Conservation (phyloP, 2,888 invertebrate genomes). For the Eledone cirrhosa region DNA sequence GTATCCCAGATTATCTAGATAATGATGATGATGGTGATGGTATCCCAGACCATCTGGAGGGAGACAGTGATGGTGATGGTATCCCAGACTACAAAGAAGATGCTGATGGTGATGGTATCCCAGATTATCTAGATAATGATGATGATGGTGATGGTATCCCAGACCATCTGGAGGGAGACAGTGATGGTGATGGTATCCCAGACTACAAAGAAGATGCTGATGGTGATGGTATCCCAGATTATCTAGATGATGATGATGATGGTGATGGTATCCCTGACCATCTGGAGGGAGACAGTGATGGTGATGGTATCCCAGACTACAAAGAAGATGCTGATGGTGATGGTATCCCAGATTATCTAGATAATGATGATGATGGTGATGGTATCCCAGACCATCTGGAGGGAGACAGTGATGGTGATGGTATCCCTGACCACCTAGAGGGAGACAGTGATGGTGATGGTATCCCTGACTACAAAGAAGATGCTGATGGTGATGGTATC, state of each 20-base stretch:
- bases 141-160: slow-evolving; percentile 48
- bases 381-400: slow-evolving; percentile 56
- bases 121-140: slow-evolving; percentile 53
- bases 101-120: slow-evolving; percentile 57
- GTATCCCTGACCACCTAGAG: slow-evolving; percentile 52
- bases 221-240: slow-evolving; percentile 60
- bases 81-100: slow-evolving; percentile 37
- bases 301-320: slow-evolving; percentile 60
- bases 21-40: slow-evolving; percentile 47
- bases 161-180: slow-evolving; percentile 47
- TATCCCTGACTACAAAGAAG: neutral
- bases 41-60: slow-evolving; percentile 48
- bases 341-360: slow-evolving; percentile 50
- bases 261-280: slow-evolving; percentile 54
- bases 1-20: slow-evolving; percentile 46
- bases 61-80: slow-evolving; percentile 38
- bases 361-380: slow-evolving; percentile 56
- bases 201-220: slow-evolving; percentile 42
- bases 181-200: slow-evolving; percentile 54
- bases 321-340: slow-evolving; percentile 52
- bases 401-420: slow-evolving; percentile 56
- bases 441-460: slow-evolving; percentile 46
- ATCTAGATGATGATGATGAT: slow-evolving; percentile 51
- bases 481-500: slow-evolving; percentile 45
- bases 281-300: slow-evolving; percentile 53